These are phyloP conservation scores for Ctenoplectra terminalis DNA, from an alignment of 1,140 invertebrate genomes.

Conservation along the genomic window DNA sequence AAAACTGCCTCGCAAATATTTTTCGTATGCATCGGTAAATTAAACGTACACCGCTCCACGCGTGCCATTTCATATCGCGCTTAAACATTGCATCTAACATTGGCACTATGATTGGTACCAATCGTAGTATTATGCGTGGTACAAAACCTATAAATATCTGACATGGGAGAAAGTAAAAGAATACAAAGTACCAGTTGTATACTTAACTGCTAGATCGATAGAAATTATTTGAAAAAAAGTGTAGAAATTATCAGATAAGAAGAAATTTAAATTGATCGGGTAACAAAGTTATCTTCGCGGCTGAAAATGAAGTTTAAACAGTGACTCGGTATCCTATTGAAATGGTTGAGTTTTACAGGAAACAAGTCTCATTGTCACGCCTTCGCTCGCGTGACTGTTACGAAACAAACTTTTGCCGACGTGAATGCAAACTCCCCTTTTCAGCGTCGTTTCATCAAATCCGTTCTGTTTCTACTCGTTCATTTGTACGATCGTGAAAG, in stretches of 20 bases:
- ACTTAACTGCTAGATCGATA: not conserved
- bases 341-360: not conserved
- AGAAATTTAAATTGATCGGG: not conserved
- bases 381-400: not conserved
- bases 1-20: too few species aligned
- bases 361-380: slow-evolving; percentile 5
- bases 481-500: not conserved
- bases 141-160: too few species aligned
- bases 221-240: not conserved
- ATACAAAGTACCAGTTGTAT: too few species aligned
- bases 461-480: not conserved
- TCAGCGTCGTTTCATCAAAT: not conserved
- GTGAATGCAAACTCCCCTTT: slow-evolving; percentile 9
- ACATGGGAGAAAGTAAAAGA: too few species aligned
- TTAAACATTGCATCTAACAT: too few species aligned
- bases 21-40: too few species aligned
- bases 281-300: not conserved
- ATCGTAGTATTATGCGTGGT: too few species aligned
- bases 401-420: slow-evolving; percentile 3
- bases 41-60: too few species aligned
- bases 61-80: too few species aligned
- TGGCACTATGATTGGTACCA: too few species aligned
- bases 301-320: not conserved
- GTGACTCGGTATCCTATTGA: not conserved
- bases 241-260: not conserved